Evolutionary conservation across 2,797 vertebrate genomes (phyloP).

Genomic region (Botia kubotai): DNA sequence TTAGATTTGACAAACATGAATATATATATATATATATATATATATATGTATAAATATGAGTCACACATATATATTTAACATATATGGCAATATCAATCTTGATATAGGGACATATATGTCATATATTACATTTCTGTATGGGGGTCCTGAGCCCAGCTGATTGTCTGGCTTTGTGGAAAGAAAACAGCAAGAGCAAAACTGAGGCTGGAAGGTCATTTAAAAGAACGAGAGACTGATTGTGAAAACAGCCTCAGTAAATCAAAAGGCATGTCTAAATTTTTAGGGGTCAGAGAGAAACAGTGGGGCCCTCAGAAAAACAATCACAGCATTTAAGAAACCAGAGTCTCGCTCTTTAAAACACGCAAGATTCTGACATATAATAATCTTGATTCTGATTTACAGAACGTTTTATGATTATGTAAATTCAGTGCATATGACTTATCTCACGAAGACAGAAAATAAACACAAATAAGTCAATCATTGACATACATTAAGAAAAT

Average conservation of each 20-base stretch:
- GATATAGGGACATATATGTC: too few relatives aligned
- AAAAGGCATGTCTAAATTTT: constrained; percentile 56
- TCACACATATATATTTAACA: too few relatives aligned
- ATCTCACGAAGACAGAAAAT: too few relatives aligned
- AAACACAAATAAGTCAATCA: too few relatives aligned
- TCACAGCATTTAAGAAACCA: not conserved
- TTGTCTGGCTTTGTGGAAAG: constrained; percentile 29
- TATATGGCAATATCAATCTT: too few relatives aligned
- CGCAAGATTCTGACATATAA: not conserved
- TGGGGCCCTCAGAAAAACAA: constrained; percentile 17
- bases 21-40: too few relatives aligned
- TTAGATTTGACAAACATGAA: too few relatives aligned
- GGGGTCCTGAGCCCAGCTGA: constrained; percentile 34
- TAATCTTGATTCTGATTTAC: not conserved
- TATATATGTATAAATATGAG: too few relatives aligned
- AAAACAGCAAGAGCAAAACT: constrained; percentile 31
- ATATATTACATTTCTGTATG: too few relatives aligned
- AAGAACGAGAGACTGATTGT: constrained; percentile 58
- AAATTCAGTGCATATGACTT: too few relatives aligned
- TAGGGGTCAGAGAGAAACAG: constrained; percentile 9
- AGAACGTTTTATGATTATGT: not conserved
- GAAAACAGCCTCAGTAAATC: constrained; percentile 60
- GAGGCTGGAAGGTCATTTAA: constrained; percentile 39
- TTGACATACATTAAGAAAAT: too few relatives aligned
- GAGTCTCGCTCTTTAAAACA: not conserved